Evolutionary conservation across 1,140 invertebrate species (phyloP).

Genomic region (Tetramorium simillimum): DNA sequence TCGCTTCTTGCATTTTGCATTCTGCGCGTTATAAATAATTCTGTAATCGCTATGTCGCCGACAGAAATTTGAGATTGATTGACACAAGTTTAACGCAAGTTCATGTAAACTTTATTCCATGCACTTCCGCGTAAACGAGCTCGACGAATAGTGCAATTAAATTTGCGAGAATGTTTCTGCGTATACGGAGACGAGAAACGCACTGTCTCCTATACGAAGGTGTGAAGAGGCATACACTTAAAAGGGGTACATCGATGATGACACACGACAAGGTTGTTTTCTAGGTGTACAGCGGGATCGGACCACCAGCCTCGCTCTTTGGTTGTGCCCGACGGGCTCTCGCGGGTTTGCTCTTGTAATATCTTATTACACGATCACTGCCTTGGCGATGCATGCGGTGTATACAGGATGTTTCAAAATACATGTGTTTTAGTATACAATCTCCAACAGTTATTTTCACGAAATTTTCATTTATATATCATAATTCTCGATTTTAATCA

Average conservation of each 20-base stretch:
- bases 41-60: neutral
- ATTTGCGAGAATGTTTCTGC: slow-evolving; percentile 17
- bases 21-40: neutral
- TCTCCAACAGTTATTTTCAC: neutral
- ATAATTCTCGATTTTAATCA: neutral
- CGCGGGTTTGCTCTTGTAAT: slow-evolving; percentile 73
- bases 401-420: slow-evolving; percentile 33
- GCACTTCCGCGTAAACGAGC: neutral
- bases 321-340: slow-evolving; percentile 63
- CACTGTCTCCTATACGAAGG: neutral
- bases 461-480: neutral
- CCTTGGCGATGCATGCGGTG: slow-evolving; percentile 44
- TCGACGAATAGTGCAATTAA: slow-evolving; percentile 27
- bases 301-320: slow-evolving; percentile 69
- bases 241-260: slow-evolving; percentile 29
- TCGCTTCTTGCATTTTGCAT: neutral
- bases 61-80: neutral
- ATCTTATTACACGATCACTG: slow-evolving; percentile 76
- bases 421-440: slow-evolving; percentile 1
- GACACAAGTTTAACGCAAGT: neutral
- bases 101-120: neutral
- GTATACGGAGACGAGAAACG: neutral
- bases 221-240: neutral
- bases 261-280: slow-evolving; percentile 54
- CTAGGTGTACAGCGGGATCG: slow-evolving; percentile 49